Percentiles rank a stretch among this genome's conserved stretches.
Conservation (phyloP, 2,888 invertebrate species). For the Brachypalpus laphriformis region DNA sequence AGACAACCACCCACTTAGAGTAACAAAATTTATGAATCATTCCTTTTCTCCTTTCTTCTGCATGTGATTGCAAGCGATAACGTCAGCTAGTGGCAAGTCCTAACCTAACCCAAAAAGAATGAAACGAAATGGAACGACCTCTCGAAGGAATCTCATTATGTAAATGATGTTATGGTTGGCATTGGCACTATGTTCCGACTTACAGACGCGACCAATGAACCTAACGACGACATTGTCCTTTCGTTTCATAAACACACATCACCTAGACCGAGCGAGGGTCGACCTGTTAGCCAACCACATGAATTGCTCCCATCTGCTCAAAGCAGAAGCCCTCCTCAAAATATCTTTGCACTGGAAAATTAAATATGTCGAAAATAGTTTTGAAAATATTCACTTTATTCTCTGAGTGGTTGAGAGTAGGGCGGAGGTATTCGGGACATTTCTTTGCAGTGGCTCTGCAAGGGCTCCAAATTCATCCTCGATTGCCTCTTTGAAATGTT, state of each 20-base stretch:
- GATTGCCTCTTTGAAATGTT: constrained; percentile 11
- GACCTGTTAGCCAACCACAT: constrained; percentile 16
- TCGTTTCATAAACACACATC: neutral
- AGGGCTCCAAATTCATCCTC: constrained; percentile 6
- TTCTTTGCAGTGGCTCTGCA: neutral
- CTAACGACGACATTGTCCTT: neutral
- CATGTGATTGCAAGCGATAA: constrained; percentile 44
- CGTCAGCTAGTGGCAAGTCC: constrained; percentile 13
- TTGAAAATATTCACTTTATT: constrained; percentile 4
- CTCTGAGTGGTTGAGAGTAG: neutral
- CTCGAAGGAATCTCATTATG: constrained; percentile 36
- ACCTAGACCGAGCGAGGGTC: neutral
- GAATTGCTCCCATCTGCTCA: neutral
- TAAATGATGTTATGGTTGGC: constrained; percentile 13
- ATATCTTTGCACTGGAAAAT: constrained; percentile 2
- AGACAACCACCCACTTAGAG: neutral
- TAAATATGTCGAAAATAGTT: neutral
- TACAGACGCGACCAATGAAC: neutral
- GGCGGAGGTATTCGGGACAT: neutral
- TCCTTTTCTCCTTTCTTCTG: neutral
- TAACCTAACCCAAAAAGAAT: neutral
- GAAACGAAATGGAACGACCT: constrained; percentile 1
- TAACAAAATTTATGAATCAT: constrained; percentile 21
- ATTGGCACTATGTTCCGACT: constrained; percentile 4
- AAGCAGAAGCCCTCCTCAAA: neutral